These are phyloP conservation scores for Ormyrus nitidulus DNA, from an alignment of 2,888 invertebrate genomes.

Conservation along the genomic window DNA sequence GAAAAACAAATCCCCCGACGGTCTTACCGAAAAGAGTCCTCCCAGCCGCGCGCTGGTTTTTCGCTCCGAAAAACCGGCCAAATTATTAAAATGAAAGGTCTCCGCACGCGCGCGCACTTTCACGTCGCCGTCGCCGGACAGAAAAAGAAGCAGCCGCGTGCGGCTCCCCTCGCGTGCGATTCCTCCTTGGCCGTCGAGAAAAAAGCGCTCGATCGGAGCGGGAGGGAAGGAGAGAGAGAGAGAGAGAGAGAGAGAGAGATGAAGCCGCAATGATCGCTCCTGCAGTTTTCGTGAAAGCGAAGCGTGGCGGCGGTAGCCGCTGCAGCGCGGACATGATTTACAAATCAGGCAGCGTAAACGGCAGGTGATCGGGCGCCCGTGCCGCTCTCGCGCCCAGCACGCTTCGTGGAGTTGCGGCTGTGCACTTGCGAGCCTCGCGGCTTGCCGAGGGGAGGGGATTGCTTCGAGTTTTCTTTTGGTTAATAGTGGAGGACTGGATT, in stretches of 20 bases:
- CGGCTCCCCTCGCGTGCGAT: conserved; percentile 12
- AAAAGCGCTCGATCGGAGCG: neutral
- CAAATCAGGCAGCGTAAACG: conserved; percentile 49
- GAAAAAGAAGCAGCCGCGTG: neutral
- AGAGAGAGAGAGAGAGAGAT: neutral
- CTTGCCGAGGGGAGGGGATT: no score
- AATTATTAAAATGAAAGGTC: conserved; percentile 32
- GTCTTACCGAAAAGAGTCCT: neutral
- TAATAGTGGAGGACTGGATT: no score
- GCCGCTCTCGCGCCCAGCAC: conserved; percentile 22
- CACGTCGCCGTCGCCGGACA: no score
- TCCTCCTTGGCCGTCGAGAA: neutral
- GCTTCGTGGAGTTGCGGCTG: conserved; percentile 33
- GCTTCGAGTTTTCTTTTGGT: no score
- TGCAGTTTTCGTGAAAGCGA: neutral
- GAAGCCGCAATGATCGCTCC: no score
- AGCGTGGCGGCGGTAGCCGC: conserved; percentile 28
- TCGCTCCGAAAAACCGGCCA: conserved; percentile 5
- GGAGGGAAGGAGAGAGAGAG: neutral
- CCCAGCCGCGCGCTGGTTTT: neutral
- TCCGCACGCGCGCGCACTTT: neutral
- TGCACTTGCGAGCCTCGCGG: neutral
- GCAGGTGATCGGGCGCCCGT: conserved; percentile 38
- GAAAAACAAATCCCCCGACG: neutral
- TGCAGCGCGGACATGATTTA: conserved; percentile 60